phyloP scores from a whole-genome alignment of 2,113 vertebrate species.

The Eclectus roratus region DNA sequence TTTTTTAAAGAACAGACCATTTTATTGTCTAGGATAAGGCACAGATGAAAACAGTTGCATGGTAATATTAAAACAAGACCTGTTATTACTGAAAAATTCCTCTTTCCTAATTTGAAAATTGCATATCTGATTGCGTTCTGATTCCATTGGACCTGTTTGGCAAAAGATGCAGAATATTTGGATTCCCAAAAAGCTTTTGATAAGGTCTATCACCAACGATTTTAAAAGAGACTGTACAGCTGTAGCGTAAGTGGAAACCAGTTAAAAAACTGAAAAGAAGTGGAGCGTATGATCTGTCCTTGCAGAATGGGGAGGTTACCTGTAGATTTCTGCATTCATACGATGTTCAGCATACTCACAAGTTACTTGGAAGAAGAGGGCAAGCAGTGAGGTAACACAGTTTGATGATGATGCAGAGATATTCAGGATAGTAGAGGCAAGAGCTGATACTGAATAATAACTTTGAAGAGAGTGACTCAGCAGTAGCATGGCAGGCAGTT shows the following conservation, averaged over 20 bases:
- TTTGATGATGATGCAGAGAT: neutral
- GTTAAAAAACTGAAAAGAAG: neutral
- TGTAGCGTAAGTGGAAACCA: neutral
- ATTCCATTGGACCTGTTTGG: neutral
- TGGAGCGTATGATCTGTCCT: neutral
- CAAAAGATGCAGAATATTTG: neutral
- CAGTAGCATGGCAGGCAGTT: neutral
- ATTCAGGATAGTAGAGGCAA: neutral
- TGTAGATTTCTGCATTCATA: neutral
- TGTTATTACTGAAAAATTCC: neutral
- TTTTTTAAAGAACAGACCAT: neutral
- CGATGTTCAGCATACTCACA: neutral
- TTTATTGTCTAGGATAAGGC: neutral
- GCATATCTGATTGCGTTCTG: neutral
- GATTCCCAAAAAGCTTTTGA: neutral
- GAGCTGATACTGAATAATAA: neutral
- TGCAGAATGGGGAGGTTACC: neutral
- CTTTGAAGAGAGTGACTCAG: neutral
- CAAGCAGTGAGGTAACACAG: neutral
- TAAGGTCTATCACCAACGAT: neutral
- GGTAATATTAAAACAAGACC: neutral
- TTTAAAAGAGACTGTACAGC: neutral
- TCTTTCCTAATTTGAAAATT: neutral
- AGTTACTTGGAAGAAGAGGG: neutral
- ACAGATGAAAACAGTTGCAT: neutral